Conservation (phyloP, 1,140 invertebrate genomes). For the Heterodera schachtii region DNA sequence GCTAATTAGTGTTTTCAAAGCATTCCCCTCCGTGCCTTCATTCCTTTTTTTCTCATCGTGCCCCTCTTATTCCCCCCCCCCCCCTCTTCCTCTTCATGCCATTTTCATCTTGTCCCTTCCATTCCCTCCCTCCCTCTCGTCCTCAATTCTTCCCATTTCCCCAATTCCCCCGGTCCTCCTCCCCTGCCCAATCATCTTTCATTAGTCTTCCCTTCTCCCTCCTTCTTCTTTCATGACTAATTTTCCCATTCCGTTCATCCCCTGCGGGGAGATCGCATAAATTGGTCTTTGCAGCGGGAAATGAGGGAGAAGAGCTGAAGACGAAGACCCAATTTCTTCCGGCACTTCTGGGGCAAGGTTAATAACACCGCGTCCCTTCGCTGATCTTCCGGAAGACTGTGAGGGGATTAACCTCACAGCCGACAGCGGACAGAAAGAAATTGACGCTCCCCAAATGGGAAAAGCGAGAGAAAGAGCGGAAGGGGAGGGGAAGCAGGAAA, state of each 20-base stretch:
- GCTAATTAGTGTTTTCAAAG: no score
- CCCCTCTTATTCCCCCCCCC: no score
- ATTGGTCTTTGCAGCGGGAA: neutral
- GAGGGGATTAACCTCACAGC: slow-evolving; percentile 3
- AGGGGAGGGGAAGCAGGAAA: neutral
- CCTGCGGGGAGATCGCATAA: neutral
- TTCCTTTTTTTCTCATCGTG: no score
- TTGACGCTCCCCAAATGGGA: neutral
- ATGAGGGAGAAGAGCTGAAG: neutral
- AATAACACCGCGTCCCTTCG: slow-evolving; percentile 2
- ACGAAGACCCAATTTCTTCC: slow-evolving; percentile 9
- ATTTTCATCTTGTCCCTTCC: neutral
- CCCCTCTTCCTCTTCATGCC: no score
- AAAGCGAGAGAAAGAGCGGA: neutral
- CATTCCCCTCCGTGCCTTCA: neutral
- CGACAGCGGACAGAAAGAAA: neutral
- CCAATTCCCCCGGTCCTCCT: no score
- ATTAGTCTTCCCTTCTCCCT: neutral
- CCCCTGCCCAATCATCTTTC: no score
- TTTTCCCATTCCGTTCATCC: neutral
- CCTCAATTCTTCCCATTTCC: neutral
- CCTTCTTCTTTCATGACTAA: neutral
- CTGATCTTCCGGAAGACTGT: neutral
- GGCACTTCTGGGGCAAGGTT: slow-evolving; percentile 15
- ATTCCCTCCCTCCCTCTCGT: neutral